Evolutionary conservation across 2,888 invertebrate genomes (phyloP).

Genomic region (Meteorus colon): DNA sequence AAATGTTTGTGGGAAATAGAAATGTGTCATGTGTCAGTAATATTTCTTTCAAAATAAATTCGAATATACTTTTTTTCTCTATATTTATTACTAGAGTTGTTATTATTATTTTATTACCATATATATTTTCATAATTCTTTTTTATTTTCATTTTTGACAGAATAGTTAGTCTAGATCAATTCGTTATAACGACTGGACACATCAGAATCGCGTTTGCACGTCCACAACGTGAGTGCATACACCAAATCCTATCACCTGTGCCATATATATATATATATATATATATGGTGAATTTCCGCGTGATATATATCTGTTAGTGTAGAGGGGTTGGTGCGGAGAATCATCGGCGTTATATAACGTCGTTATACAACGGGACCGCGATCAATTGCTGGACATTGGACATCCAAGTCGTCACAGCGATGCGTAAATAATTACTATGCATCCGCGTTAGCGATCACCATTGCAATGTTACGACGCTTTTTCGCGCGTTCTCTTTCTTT

Average conservation of each 20-base stretch:
- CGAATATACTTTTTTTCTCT: neutral
- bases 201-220: constrained; percentile 8
- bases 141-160: neutral
- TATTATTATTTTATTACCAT: neutral
- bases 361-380: constrained; percentile 28
- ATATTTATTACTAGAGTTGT: neutral
- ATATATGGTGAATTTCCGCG: neutral
- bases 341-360: neutral
- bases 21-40: constrained; percentile 7
- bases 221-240: constrained; percentile 8
- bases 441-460: constrained; percentile 52
- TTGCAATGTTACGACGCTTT: constrained; percentile 44
- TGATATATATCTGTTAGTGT: neutral
- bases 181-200: neutral
- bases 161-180: neutral
- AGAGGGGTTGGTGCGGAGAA: constrained; percentile 32
- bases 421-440: constrained; percentile 60
- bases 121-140: neutral
- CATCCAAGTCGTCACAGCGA: constrained; percentile 49
- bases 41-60: constrained; percentile 7
- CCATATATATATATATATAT: neutral
- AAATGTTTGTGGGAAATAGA: neutral
- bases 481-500: neutral
- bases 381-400: constrained; percentile 30
- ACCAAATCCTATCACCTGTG: neutral